Evolutionary conservation across 2,797 vertebrate species (phyloP).

Genomic region (Podarcis siculus): DNA sequence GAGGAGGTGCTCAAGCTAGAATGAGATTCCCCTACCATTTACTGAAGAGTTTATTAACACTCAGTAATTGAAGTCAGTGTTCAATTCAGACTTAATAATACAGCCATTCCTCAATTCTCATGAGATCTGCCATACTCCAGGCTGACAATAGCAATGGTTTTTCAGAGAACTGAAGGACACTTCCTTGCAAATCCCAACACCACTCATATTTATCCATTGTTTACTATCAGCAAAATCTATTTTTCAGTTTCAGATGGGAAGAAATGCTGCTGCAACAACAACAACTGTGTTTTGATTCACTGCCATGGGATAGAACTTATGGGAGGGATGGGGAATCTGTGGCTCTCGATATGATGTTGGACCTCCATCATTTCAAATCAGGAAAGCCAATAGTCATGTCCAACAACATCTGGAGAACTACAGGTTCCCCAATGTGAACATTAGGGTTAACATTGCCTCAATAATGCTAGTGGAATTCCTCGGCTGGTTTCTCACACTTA

Average conservation of each 20-base stretch:
- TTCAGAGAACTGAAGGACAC: conserved; percentile 44
- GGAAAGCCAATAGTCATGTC: not conserved
- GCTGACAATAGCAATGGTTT: conserved; percentile 41
- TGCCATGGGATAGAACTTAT: not conserved
- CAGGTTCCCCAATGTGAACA: not conserved
- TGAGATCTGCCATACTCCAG: conserved; percentile 37
- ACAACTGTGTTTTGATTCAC: not conserved
- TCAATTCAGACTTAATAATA: conserved; percentile 63
- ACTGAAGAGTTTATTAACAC: conserved; percentile 57
- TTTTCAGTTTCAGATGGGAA: conserved; percentile 38
- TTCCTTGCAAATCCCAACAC: conserved; percentile 53
- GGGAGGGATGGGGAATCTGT: not conserved
- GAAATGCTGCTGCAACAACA: conserved; percentile 23
- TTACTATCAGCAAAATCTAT: conserved; percentile 36
- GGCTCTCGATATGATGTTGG: not conserved
- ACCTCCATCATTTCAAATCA: not conserved
- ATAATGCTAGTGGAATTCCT: not conserved
- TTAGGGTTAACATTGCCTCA: not conserved
- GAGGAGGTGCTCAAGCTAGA: conserved; percentile 35
- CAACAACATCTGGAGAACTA: not conserved
- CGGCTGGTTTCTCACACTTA: not conserved
- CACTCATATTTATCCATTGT: conserved; percentile 32
- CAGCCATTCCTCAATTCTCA: conserved; percentile 38
- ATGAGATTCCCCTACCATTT: conserved; percentile 34
- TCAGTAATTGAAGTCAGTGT: conserved; percentile 52